Base-by-base conservation (phyloP, 1,140 invertebrate genomes). In the Drosophila nigromelanica region DNA sequence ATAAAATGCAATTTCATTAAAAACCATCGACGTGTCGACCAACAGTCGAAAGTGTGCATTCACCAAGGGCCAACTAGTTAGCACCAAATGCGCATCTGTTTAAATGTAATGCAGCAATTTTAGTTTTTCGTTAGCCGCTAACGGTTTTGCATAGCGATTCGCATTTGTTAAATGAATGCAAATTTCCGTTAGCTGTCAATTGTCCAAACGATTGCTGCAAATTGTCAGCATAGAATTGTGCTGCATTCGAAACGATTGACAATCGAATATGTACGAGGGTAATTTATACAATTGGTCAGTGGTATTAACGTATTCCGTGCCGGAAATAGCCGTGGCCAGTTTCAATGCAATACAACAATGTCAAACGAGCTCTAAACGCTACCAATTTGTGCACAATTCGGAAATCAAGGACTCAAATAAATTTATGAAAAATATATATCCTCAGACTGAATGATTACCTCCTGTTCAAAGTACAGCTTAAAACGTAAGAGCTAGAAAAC, bases 1-100 rank as follows among this genome's bases (percentile, higher is more conserved):
- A 81, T 75, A 68, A 82, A 81, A 82, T 66, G 59, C 54, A 83
- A 80, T 80, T 81, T 74, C 76, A 77, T 80, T 71, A 37, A 69
- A 24, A 68, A 64, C 62, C 33, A 48, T 40, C 39, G 39, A 40
- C 39, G n/a, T 14, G 12, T 39, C 62, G 15, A 80, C 47, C 45
- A 55, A 14, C 15, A 47, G 56, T 6, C 33, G 47, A 59, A 58
- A 71, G 14, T 33, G 30, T 18, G 5, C 27, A 52, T 11, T 14
- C 15, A 14, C 2, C 43, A 40, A 6, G 11, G 37, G 37, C 11
- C n/a, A 40, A 40, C 39, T 47, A 21, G n/a, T 35, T 27, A 11
- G n/a, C 27, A 33, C 10, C 15, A 50, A 37, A 51, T 43, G 39
- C 11, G 4, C 18, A 54, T 27, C 14, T 51, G 43, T 59, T 69